These are phyloP conservation scores for Urocynchramus pylzowi DNA, from an alignment of 2,113 vertebrate genomes.

Conservation along the genomic window DNA sequence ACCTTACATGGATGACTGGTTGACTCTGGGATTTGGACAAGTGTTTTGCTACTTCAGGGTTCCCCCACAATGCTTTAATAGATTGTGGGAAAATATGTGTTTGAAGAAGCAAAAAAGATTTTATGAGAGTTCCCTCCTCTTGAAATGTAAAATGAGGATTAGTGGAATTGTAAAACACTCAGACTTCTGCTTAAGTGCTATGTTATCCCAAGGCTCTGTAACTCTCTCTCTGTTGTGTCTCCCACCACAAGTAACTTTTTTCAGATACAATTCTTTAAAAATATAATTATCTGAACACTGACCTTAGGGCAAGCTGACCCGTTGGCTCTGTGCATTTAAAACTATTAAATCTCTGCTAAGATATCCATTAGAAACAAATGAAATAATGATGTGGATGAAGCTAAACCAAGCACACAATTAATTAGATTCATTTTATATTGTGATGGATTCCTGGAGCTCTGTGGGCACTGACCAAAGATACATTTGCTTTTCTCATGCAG, in stretches of 20 bases:
- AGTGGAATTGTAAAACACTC: not conserved
- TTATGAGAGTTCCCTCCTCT: not conserved
- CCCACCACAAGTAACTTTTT: not conserved
- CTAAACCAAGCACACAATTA: conserved; percentile 57
- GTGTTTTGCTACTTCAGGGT: not conserved
- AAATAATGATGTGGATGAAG: conserved; percentile 40
- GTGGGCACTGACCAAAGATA: conserved; percentile 54
- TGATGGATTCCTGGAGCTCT: conserved; percentile 59
- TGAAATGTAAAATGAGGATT: not conserved
- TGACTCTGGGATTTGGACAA: not conserved
- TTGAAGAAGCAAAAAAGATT: not conserved
- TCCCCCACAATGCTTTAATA: not conserved
- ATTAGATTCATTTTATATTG: conserved; percentile 63
- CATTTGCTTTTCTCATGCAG: conserved; percentile 57
- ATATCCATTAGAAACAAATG: conserved; percentile 22
- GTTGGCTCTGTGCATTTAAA: not conserved
- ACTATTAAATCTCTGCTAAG: conserved; percentile 29
- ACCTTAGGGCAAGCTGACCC: not conserved
- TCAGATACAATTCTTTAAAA: not conserved
- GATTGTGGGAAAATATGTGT: not conserved
- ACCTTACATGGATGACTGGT: not conserved
- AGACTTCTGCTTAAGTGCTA: not conserved
- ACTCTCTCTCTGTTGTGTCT: not conserved
- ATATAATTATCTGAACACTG: not conserved
- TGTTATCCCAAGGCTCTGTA: not conserved